Evolutionary conservation across 1,140 invertebrate species (phyloP), one percentile per base, ranked within the genome.

Genomic region (Camponotus vicinus): DNA sequence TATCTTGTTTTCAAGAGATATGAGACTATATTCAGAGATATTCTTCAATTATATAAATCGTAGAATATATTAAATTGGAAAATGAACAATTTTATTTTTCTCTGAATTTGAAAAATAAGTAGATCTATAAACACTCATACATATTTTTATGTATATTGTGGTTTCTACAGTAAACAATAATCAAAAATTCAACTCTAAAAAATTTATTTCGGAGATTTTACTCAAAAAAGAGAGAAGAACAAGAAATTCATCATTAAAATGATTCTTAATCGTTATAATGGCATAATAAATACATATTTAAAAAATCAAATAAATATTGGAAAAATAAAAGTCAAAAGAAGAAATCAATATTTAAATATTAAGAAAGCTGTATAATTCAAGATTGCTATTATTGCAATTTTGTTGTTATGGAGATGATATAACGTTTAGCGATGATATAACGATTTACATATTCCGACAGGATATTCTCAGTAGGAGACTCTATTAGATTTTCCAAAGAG

Each of bases 321-420:
- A 42, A 69, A 80, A 70, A 27, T 70, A 70, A 70, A 70, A 49
- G 64, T 69, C n/a, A 21, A 66, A 70, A 80, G 6, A 70, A 21
- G 21, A 70, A 80, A 70, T 34, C 66, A 55, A 80, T 80, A 55
- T 80, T 55, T 80, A 69, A 67, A 69, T 40, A 13, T 57, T 63
- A 66, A 70, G 34, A 70, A 42, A 80, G 11, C 9, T 70, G 27
- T 40, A 37, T 9, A 21, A 67, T 27, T 67, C 45, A 55, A 40
- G 5, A 5, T 6, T 11, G 37, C 21, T 76, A 15, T 76, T 61
- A 61, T 76, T 75, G 55, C 40, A 52, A 79, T 49, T 80, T 57
- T 40, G n/a, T 52, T 45, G 61, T 79, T 80, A 70, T 15, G 6
- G 11, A 4, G 34, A 55, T 21, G 34, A 15, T 55, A 18, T 80